A percentile compares a stretch with the other conserved stretches of the same genome.
phyloP scores from a whole-genome alignment of 2,113 vertebrate species.

The Myiozetetes cayanensis region DNA sequence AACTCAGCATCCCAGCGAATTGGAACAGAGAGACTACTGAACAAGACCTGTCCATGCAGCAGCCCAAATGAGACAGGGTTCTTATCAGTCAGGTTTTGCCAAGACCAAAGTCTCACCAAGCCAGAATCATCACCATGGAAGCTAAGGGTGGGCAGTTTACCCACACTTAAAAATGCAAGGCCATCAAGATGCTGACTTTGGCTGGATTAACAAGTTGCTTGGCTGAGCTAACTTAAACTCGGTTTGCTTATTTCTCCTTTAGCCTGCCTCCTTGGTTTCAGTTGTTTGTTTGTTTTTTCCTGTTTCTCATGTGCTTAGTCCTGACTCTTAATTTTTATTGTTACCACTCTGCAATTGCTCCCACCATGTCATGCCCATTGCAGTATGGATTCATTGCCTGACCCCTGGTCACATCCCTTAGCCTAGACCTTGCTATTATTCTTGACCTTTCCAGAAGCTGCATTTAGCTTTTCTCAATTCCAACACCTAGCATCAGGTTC shows the following conservation, averaged over 20 bases:
- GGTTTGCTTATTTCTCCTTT: neutral
- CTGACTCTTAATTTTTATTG: neutral
- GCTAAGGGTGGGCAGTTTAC: neutral
- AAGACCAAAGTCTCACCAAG: neutral
- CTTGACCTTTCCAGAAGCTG: neutral
- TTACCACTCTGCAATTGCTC: neutral
- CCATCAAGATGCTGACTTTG: neutral
- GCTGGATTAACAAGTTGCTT: neutral
- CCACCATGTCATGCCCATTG: neutral
- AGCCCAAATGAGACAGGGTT: neutral
- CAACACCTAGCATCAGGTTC: neutral
- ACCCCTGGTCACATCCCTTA: neutral
- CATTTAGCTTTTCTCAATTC: neutral
- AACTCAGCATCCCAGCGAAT: neutral
- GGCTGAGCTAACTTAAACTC: neutral
- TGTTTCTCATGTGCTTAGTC: neutral
- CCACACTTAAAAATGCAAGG: neutral
- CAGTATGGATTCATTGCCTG: neutral
- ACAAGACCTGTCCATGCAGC: neutral
- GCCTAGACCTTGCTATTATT: neutral
- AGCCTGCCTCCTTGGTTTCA: neutral
- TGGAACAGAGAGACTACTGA: neutral
- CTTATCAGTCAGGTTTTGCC: neutral
- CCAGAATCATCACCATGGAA: neutral
- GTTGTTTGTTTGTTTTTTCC: neutral